Conservation (phyloP, 2,113 vertebrate species). For the Madoqua kirkii region DNA sequence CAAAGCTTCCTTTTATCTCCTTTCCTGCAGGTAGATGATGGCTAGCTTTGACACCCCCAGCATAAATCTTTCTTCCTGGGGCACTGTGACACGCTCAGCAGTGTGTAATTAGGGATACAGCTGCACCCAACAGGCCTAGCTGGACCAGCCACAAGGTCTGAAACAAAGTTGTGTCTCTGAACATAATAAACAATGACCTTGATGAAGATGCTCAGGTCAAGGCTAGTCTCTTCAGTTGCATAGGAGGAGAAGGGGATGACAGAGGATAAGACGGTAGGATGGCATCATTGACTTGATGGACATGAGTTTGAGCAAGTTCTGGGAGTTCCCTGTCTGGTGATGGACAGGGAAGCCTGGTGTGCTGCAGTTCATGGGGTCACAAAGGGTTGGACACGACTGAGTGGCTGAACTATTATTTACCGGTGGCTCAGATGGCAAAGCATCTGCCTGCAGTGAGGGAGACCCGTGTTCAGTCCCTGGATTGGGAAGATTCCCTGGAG, state of each 20-base stretch:
- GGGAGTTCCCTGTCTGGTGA: neutral
- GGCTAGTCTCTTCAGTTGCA: neutral
- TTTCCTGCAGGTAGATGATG: neutral
- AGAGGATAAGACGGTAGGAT: too few relatives aligned
- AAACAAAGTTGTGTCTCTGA: neutral
- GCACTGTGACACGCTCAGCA: neutral
- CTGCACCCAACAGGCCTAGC: neutral
- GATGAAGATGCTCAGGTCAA: neutral
- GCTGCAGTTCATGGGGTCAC: neutral
- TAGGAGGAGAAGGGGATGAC: too few relatives aligned
- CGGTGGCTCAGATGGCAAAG: neutral
- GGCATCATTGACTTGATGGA: too few relatives aligned
- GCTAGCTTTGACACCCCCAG: neutral
- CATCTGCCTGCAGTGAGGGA: neutral
- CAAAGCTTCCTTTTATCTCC: neutral
- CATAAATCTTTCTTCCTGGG: neutral
- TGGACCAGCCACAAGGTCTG: neutral
- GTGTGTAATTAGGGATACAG: neutral
- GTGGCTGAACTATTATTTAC: neutral
- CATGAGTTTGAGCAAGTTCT: neutral
- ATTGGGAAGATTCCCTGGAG: neutral
- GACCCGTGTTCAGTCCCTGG: neutral
- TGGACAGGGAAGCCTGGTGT: neutral
- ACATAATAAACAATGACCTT: neutral
- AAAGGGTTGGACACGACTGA: neutral